Conservation (phyloP, 1,140 invertebrate species). For the Drosophila jambulina region DNA sequence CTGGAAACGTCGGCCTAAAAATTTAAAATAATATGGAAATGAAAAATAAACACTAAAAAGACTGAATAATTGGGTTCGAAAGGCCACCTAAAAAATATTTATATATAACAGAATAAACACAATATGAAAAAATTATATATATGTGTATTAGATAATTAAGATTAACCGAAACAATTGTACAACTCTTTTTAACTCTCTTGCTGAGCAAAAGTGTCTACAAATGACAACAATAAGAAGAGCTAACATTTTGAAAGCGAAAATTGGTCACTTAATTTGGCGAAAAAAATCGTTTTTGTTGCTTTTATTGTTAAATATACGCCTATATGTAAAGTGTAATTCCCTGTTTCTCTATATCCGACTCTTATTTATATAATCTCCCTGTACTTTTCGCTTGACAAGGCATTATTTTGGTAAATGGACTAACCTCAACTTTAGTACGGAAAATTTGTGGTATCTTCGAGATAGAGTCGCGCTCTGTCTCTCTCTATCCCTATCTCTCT, state of each 20-base stretch:
- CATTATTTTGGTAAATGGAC: constrained; percentile 67
- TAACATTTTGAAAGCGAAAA: constrained; percentile 55
- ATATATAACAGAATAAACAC: background rate
- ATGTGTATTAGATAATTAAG: constrained; percentile 22
- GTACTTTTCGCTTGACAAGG: constrained; percentile 39
- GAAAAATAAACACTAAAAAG: background rate
- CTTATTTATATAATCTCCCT: constrained; percentile 15
- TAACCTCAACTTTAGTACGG: constrained; percentile 45
- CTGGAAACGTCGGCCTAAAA: no score
- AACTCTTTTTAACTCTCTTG: constrained; percentile 25
- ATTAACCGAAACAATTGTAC: constrained; percentile 26
- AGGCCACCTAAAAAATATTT: no score
- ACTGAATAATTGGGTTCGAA: background rate
- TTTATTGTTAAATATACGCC: constrained; percentile 36
- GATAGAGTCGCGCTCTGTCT: constrained; percentile 21
- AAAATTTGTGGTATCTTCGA: constrained; percentile 44
- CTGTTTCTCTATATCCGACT: constrained; percentile 21
- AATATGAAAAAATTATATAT: constrained; percentile 1
- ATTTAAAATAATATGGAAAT: background rate
- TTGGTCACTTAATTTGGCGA: constrained; percentile 33
- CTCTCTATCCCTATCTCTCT: constrained; percentile 10
- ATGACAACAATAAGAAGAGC: constrained; percentile 84
- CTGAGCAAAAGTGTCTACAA: constrained; percentile 64
- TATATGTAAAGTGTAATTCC: constrained; percentile 16
- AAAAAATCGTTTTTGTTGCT: constrained; percentile 34